Conservation (phyloP, 2,888 invertebrate species). For the Nomada ferruginata region DNA sequence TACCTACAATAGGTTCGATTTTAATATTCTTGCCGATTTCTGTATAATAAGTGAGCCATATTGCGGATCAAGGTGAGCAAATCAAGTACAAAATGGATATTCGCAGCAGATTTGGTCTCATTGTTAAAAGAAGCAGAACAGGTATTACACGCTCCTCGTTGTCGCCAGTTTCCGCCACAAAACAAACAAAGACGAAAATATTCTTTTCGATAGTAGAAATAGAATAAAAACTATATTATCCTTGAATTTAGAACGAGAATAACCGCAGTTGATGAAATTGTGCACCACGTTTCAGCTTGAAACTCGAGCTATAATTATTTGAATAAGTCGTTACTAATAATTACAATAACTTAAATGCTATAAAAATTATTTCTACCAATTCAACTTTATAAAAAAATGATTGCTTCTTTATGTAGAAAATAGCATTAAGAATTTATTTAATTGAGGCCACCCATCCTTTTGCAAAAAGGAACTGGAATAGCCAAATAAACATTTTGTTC, state of each 20-base stretch:
- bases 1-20: neutral
- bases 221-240: neutral
- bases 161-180: neutral
- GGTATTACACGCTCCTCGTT: neutral
- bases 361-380: neutral
- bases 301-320: neutral
- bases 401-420: no score
- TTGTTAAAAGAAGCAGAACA: conserved; percentile 2
- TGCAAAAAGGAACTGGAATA: no score
- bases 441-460: no score
- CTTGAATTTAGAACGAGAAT: conserved; percentile 13
- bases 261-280: neutral
- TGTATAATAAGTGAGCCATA: neutral
- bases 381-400: no score
- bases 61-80: neutral
- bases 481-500: no score
- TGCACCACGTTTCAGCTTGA: neutral
- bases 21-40: neutral
- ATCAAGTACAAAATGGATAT: neutral
- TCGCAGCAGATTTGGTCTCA: neutral
- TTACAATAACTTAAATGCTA: neutral
- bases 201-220: neutral
- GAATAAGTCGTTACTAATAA: neutral
- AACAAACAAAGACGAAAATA: conserved; percentile 16
- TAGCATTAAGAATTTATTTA: no score